These are phyloP conservation scores for Lagopus leucura DNA, from an alignment of 2,113 vertebrate species.

Conservation along the genomic window DNA sequence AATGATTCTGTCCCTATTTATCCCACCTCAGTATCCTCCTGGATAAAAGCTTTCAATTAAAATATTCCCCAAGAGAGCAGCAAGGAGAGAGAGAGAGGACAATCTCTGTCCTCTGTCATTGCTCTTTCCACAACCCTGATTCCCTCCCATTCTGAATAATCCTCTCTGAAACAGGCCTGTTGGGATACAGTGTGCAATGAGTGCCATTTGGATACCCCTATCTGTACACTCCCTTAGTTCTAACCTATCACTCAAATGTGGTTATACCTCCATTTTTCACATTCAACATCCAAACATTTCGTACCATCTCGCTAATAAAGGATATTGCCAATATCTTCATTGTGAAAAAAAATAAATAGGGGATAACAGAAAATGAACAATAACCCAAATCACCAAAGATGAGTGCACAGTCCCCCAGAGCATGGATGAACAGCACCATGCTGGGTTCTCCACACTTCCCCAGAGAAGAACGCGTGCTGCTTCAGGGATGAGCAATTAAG, in stretches of 20 bases:
- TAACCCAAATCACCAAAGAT: background rate
- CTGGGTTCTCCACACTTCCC: background rate
- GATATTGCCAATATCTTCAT: background rate
- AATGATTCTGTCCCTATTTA: background rate
- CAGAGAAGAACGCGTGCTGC: background rate
- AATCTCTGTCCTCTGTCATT: background rate
- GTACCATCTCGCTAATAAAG: background rate
- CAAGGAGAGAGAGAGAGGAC: background rate
- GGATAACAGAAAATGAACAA: background rate
- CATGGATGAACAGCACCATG: background rate
- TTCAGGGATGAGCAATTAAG: background rate
- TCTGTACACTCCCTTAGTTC: background rate
- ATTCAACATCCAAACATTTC: background rate
- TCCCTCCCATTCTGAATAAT: background rate
- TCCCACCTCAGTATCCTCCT: background rate
- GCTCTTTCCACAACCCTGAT: background rate
- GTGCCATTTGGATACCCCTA: background rate
- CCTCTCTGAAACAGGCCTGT: background rate
- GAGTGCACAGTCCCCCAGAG: background rate
- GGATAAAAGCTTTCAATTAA: constrained; percentile 25
- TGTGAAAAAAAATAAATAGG: background rate
- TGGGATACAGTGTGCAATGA: background rate
- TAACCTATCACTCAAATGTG: background rate
- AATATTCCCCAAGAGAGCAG: background rate
- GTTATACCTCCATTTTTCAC: background rate